Evolutionary conservation across 1,140 invertebrate genomes (phyloP), one percentile per base, ranked within the genome.

Genomic region (Heliconius congener): DNA sequence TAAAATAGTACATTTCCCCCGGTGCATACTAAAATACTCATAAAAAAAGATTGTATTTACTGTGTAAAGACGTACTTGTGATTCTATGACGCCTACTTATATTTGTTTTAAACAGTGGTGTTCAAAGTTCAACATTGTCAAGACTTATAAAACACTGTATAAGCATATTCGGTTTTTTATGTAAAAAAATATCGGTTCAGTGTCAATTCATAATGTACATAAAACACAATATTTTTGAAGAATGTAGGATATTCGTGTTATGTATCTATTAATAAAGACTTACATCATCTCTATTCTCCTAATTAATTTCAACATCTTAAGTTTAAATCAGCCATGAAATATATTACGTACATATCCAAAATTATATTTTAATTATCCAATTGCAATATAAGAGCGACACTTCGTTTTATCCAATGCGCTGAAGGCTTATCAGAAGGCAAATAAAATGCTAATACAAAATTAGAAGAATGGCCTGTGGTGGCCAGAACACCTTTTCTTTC

Each of bases 401-500:
- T 98, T 74, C 98, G 94, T 93, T 98, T 97, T 3, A 98, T 97
- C 98, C 98, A 99, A 91, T 99, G 98, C 39, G 96, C 94, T 3
- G 96, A 89, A 11, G 96, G 95, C 81, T 96, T 88, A 78, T 96
- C 90, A 0, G 97, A 97, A 23, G 97, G 96, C 30, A 99, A 91
- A 73, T 97, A 95, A 82, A 99, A 96, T 1, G 97, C 96, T 70
- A 98, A 91, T 1, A 99, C 97, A 94, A 97, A 99, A 95, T 99
- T 99, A 0, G 98, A 98, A 0, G 98, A 98, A 93, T 99, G 98
- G 1, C 98, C 98, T 0, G 98, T 98, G 1, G 98, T 99, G 71
- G 98, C 98, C 16, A 97, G 93, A 78, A 96, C 96, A 13, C 98
- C 98, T 85, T 96, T 96, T 80, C 98, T 95, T 82, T 97, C 98